Base-by-base conservation (phyloP, 1,140 invertebrate species). In the Cyclina sinensis region DNA sequence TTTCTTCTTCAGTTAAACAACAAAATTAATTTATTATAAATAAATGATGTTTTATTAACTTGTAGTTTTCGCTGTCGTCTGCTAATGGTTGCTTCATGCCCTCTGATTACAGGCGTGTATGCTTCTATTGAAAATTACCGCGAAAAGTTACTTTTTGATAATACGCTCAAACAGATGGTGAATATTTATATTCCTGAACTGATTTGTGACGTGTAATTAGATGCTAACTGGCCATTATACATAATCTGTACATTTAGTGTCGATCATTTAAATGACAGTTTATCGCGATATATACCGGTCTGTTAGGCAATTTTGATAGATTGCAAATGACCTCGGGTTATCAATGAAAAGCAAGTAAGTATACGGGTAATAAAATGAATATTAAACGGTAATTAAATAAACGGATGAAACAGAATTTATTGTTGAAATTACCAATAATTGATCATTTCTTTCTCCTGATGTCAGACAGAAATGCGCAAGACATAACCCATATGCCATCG, bases 331-430 rank as follows among this genome's bases (percentile, higher is more conserved):
- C 65, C 35, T 12, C 21, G 11, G 65, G 65, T 32, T 4, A 70
- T 30, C n/a, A 65, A 65, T 1, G 24, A 32, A 2, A 4, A 65
- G 27, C 65, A 70, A 21, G 65, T 70, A 70, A 70, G 2, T 62
- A 54, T 4, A n/a, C 24, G 4, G 4, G 27, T n/a, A n/a, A 62
- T 62, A 62, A 62, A 62, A 70, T 70, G 65, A 18, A 37, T 37
- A 37, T 70, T 37, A 70, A 70, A 37, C 24, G 14, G 21, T 70
- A 70, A 70, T 70, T 70, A 70, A 70, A 70, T 37, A 35, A 18
- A 37, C 1, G 37, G 65, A 70, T 39, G 32, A 70, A 70, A 70
- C 21, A 62, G 57, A 62, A 70, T 35, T 65, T 65, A 65, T n/a
- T 30, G 14, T 30, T n/a, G 11, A 7, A 35, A 32, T 18, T 27